Percentiles rank a stretch among this genome's conserved stretches.
Evolutionary conservation across 2,888 invertebrate species (phyloP).

Genomic region (Operophtera brumata): DNA sequence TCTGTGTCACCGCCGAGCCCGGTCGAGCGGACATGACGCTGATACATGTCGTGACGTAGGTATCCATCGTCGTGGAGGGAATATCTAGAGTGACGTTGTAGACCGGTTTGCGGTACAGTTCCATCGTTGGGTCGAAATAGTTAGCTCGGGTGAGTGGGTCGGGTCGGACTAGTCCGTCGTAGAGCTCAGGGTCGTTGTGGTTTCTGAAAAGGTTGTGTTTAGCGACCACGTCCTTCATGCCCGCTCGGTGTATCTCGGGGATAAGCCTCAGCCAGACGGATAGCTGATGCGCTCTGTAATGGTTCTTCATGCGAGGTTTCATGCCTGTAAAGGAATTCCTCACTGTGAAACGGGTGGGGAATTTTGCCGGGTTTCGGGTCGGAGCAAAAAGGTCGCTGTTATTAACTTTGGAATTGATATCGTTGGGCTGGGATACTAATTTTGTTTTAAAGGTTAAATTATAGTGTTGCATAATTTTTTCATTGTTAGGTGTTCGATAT

Average conservation of each 20-base stretch:
- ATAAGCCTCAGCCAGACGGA: slow-evolving; percentile 97
- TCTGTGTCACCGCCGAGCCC: slow-evolving; percentile 66
- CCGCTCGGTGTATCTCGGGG: slow-evolving; percentile 93
- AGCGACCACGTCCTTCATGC: slow-evolving; percentile 94
- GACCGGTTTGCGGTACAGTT: slow-evolving; percentile 82
- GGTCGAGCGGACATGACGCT: slow-evolving; percentile 86
- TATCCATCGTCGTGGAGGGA: slow-evolving; percentile 81
- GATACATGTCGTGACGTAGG: slow-evolving; percentile 85
- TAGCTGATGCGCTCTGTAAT: slow-evolving; percentile 97
- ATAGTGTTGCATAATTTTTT: slow-evolving; percentile 5
- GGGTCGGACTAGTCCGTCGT: slow-evolving; percentile 93
- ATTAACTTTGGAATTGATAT: slow-evolving; percentile 55
- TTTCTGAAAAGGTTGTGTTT: slow-evolving; percentile 94
- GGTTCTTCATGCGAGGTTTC: slow-evolving; percentile 96
- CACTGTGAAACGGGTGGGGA: slow-evolving; percentile 46
- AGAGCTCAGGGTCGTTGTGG: slow-evolving; percentile 93
- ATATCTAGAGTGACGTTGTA: slow-evolving; percentile 78
- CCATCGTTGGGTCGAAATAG: slow-evolving; percentile 82
- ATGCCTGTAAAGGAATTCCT: slow-evolving; percentile 84
- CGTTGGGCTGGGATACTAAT: slow-evolving; percentile 41
- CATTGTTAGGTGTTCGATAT: too few relatives aligned
- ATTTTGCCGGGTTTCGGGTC: slow-evolving; percentile 35
- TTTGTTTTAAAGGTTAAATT: slow-evolving; percentile 38
- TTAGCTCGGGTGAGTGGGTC: slow-evolving; percentile 87
- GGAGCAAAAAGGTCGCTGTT: slow-evolving; percentile 45